Conservation (phyloP, 1,140 invertebrate species). For the Trachelipus rathkii region DNA sequence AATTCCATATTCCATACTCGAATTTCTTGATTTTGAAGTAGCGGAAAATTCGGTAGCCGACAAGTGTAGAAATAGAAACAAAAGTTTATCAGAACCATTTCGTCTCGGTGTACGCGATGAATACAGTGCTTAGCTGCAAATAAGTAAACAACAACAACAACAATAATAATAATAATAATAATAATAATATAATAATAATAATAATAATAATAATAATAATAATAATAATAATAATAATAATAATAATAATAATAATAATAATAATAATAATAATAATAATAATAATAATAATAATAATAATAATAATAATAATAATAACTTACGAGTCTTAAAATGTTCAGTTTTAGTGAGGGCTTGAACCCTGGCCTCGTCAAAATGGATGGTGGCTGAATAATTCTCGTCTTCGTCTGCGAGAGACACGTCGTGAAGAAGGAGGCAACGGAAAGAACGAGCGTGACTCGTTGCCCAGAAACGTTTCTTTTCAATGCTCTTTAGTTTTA, state of each 20-base stretch:
- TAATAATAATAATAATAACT: not conserved
- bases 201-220: not conserved
- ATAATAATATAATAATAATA: not conserved
- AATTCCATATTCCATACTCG: slow-evolving; percentile 85
- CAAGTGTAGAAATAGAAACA: too few species aligned
- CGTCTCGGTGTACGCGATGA: slow-evolving; percentile 56
- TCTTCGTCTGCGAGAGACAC: slow-evolving; percentile 46
- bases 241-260: too few species aligned
- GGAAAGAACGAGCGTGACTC: slow-evolving; percentile 22
- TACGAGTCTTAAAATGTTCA: slow-evolving; percentile 23
- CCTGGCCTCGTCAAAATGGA: slow-evolving; percentile 40
- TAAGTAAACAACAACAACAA: too few species aligned
- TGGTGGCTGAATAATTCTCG: slow-evolving; percentile 40
- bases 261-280: not conserved
- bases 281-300: not conserved
- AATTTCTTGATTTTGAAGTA: slow-evolving; percentile 85
- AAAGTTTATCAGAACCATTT: slow-evolving; percentile 74
- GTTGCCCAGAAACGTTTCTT: slow-evolving; percentile 21
- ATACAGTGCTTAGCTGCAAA: slow-evolving; percentile 29
- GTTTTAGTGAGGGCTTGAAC: slow-evolving; percentile 22
- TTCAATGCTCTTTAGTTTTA: slow-evolving; percentile 21
- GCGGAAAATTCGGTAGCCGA: slow-evolving; percentile 78
- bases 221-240: not conserved
- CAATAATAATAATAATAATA: too few species aligned
- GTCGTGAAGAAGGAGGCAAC: slow-evolving; percentile 38